Conservation (phyloP, 2,888 invertebrate species). For the Cosmopolites sordidus region DNA sequence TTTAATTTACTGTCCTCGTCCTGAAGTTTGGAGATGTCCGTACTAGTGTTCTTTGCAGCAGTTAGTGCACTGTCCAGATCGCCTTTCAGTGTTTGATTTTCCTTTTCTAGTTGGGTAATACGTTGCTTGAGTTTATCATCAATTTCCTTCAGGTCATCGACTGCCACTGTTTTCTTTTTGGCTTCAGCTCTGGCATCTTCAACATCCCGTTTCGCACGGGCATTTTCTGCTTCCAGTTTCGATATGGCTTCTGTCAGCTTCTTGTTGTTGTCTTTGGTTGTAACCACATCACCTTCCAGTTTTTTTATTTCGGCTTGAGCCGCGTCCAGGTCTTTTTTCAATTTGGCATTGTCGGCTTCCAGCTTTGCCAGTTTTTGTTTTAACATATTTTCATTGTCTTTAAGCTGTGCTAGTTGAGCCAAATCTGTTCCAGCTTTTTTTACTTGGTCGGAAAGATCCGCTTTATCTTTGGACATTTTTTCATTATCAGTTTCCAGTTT, state of each 20-base stretch:
- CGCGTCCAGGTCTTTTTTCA: constrained; percentile 31
- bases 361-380: constrained; percentile 27
- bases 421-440: constrained; percentile 24
- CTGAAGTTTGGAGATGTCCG: constrained; percentile 23
- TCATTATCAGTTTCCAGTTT: constrained; percentile 23
- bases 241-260: constrained; percentile 25
- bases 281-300: constrained; percentile 9
- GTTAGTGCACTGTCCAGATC: constrained; percentile 29
- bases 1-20: constrained; percentile 26
- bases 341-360: constrained; percentile 31
- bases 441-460: constrained; percentile 8
- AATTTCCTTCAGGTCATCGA: constrained; percentile 18
- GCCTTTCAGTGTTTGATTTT: constrained; percentile 28
- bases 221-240: constrained; percentile 30
- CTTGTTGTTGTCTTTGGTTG: constrained; percentile 19
- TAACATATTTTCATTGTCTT: constrained; percentile 29
- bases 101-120: constrained; percentile 26
- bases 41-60: constrained; percentile 23
- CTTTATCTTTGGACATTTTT: constrained; percentile 29
- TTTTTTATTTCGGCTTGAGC: constrained; percentile 23
- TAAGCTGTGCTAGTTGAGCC: constrained; percentile 20
- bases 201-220: constrained; percentile 27
- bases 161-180: constrained; percentile 25
- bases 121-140: constrained; percentile 24
- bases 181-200: constrained; percentile 23